phyloP scores from a whole-genome alignment of 2,113 vertebrate genomes.

The Bothrops jararaca region DNA sequence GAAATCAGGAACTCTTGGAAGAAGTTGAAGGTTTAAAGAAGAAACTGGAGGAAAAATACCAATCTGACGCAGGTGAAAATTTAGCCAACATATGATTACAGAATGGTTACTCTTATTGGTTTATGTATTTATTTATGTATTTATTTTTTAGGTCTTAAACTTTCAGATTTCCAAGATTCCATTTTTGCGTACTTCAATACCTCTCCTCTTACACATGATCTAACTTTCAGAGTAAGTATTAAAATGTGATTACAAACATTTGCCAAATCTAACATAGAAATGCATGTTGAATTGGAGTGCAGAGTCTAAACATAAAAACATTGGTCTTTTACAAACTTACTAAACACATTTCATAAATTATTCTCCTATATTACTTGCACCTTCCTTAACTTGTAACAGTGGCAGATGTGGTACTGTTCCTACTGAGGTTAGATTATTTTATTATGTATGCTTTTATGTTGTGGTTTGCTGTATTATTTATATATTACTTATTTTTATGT shows the following conservation, averaged over 20 bases:
- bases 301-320: not conserved
- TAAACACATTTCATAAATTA: not conserved
- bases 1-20: conserved; percentile 79
- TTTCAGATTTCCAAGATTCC: conserved; percentile 92
- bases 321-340: not conserved
- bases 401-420: not conserved
- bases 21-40: conserved; percentile 88
- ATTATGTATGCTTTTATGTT: not conserved
- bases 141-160: conserved; percentile 82
- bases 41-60: conserved; percentile 87
- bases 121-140: not conserved
- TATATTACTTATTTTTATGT: not conserved
- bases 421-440: not conserved
- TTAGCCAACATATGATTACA: not conserved
- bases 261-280: not conserved
- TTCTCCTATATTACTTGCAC: not conserved
- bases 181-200: conserved; percentile 98
- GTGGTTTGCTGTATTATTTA: not conserved
- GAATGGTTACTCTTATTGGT: not conserved
- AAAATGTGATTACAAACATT: not conserved
- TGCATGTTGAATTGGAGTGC: not conserved
- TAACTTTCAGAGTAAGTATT: conserved; percentile 90
- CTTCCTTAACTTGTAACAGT: not conserved
- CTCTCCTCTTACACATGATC: conserved; percentile 89
- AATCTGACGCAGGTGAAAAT: conserved; percentile 80